Conservation (phyloP, 2,113 vertebrate species). For the Ammodytes dubius region DNA sequence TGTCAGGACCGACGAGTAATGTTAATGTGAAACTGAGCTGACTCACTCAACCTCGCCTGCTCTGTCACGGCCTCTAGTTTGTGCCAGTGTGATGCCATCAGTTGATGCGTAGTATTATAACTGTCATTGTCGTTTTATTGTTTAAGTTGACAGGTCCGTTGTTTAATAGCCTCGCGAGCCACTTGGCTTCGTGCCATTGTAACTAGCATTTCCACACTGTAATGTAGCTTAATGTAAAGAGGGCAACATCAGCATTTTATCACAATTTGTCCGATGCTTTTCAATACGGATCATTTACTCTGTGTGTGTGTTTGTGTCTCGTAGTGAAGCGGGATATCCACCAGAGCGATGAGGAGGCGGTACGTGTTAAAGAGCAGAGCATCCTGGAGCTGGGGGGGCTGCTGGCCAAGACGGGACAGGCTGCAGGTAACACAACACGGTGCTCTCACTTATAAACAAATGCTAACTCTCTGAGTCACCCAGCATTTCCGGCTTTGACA, state of each 20-base stretch:
- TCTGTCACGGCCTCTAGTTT: neutral
- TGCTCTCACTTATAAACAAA: neutral
- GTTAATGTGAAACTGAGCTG: neutral
- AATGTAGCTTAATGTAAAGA: neutral
- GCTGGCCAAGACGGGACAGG: slow-evolving; percentile 96
- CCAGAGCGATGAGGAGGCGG: slow-evolving; percentile 94
- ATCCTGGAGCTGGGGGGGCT: slow-evolving; percentile 95
- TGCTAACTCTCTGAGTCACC: too few species aligned
- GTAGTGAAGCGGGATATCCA: slow-evolving; percentile 96
- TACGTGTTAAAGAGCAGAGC: slow-evolving; percentile 98
- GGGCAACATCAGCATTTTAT: neutral
- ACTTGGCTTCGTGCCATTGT: slow-evolving; percentile 33
- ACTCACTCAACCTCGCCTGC: neutral
- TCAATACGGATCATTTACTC: slow-evolving; percentile 19
- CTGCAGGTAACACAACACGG: slow-evolving; percentile 87
- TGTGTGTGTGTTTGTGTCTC: slow-evolving; percentile 47
- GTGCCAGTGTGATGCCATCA: rapidly evolving
- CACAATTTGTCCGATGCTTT: slow-evolving; percentile 20
- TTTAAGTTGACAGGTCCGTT: slow-evolving; percentile 11
- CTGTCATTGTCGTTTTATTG: neutral
- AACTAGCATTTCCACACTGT: neutral
- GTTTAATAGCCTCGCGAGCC: slow-evolving; percentile 16
- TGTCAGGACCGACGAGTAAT: slow-evolving; percentile 38
- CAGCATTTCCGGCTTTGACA: too few species aligned
- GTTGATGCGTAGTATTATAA: neutral